Evolutionary conservation across 1,140 invertebrate species (phyloP), one percentile per base, ranked within the genome.

Genomic region (Cardiocondyla obscurior): DNA sequence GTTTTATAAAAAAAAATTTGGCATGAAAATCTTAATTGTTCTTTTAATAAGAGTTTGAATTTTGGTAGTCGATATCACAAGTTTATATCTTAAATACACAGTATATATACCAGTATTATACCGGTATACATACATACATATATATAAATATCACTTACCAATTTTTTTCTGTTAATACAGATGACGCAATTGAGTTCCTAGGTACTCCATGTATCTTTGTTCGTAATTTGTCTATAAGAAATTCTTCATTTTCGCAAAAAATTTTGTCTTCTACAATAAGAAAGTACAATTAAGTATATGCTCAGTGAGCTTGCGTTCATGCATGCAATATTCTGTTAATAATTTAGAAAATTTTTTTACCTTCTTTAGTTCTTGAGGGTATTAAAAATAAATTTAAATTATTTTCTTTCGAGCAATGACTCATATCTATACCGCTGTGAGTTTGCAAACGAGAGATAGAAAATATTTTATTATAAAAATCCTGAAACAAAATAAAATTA

Each of bases 331-430:
- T 49, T 64, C 5, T 62, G 51, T 49, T 36, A 36, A 69, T 36
- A 1, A 64, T 49, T 22, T 53, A 55, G 58, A 83, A 69, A 30
- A 44, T 58, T 49, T 7, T 92, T 91, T 94, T 94, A 96, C 96
- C 95, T 90, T 95, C 94, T 84, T 93, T 94, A 60, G 94, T 93
- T 53, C 96, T 95, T 69, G 95, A 94, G 36, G 97, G 96, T 82
- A 97, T 92, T 7, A 97, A 90, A 92, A 97, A 97, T 65, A 97
- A 92, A 93, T 97, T 97, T 36, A 97, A 93, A 16, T 95, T 95
- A 69, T 93, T 92, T 22, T 95, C 95, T 84, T 94, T 95, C 44
- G 92, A 94, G 69, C 93, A 94, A 14, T 95, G 89, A 85, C 89
- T 88, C 92, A 97, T 95, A 60, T 96, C 96, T 90, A 97, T 94